These are phyloP conservation scores for Butorides virescens DNA, from an alignment of 2,113 vertebrate species.

Conservation along the genomic window DNA sequence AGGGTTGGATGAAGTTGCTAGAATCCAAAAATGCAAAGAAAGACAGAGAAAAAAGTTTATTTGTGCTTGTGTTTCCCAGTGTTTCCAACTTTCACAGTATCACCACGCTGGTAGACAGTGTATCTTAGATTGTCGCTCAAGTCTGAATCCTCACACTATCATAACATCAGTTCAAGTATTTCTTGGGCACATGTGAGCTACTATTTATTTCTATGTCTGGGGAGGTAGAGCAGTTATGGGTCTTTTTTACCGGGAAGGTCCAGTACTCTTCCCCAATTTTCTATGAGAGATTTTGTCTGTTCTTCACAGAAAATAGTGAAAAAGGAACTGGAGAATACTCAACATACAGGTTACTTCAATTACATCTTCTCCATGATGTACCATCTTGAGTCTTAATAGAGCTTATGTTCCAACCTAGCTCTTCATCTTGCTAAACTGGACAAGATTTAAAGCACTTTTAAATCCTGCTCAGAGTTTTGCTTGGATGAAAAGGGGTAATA, in stretches of 20 bases:
- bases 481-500: neutral
- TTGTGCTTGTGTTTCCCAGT: neutral
- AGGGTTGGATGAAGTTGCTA: neutral
- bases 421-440: neutral
- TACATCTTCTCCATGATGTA: neutral
- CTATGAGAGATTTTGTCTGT: neutral
- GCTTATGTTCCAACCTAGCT: neutral
- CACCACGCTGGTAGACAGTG: fast-evolving
- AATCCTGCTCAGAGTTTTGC: neutral
- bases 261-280: neutral
- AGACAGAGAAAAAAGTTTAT: neutral
- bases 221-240: neutral
- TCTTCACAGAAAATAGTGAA: neutral
- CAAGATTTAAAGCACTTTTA: conserved; percentile 12
- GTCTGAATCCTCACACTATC: neutral
- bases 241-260: neutral
- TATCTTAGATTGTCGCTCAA: neutral
- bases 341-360: neutral
- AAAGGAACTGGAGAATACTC: neutral
- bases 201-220: neutral
- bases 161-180: neutral
- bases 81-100: neutral
- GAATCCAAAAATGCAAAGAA: neutral
- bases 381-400: neutral
- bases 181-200: neutral